Evolutionary conservation across 2,797 vertebrate genomes (phyloP), one percentile per base, ranked within the genome.

Genomic region (Aplochiton taeniatus): DNA sequence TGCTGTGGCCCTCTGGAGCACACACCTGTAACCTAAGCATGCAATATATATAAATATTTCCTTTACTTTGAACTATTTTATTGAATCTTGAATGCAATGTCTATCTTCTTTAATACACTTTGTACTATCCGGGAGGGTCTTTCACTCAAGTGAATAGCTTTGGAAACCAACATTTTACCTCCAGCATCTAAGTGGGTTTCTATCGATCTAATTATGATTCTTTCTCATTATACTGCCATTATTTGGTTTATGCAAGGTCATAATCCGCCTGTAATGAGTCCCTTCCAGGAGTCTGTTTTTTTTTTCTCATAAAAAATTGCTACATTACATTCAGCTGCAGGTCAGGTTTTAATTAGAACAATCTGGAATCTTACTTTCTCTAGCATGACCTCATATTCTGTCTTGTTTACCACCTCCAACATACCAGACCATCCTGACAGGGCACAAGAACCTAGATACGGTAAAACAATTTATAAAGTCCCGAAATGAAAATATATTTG

Each of bases 341-440:
- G 65, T 72, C 67, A 74, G 55, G 51, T 73, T 85, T 51, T 72
- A 80, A 79, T 84, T 75, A 68, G 54, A 17, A 49, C 54, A 53
- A 71, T 55, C 44, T 53, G 47, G 43, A 50, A 61, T 49, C 20
- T 50, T 45, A 57, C 3, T n/a, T 47, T 54, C 18, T 5, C 45
- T 50, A 16, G 45, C 47, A 61, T 59, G 49, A 19, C 61, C 45
- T 47, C 12, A 31, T 61, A 42, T 48, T 53, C 8, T 9, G 54
- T 58, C 59, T 48, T 46, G 52, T 63, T 58, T 11, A 20, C 52
- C 48, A 46, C 20, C 47, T 19, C 59, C 61, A 16, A 55, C 43
- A 58, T 11, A 61, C 43, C 56, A 75, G 47, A 52, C 66, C 57
- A 54, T 51, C 58, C 9, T 43, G 52, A 58, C 41, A 55, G 19